phyloP scores from a whole-genome alignment of 2,113 vertebrate genomes.

The Heteronetta atricapilla region DNA sequence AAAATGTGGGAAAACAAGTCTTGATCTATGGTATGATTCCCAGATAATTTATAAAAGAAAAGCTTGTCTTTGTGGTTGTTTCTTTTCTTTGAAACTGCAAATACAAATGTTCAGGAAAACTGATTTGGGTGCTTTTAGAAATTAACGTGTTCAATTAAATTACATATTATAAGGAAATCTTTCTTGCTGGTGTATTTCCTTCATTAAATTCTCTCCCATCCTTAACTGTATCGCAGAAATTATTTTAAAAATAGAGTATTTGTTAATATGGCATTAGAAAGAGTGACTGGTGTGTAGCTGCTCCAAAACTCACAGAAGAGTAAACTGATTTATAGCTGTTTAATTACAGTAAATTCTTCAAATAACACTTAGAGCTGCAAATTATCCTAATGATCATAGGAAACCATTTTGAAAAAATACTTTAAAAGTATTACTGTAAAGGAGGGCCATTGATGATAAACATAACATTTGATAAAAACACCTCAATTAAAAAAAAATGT shows the following conservation, averaged over 20 bases:
- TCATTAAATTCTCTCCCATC: not conserved
- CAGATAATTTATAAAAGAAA: not conserved
- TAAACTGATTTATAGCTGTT: not conserved
- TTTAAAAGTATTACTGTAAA: not conserved
- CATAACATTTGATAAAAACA: not conserved
- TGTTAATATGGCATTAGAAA: no score
- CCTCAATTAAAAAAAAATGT: not conserved
- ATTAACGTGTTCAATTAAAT: not conserved
- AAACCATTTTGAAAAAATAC: not conserved
- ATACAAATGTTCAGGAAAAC: not conserved
- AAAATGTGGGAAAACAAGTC: not conserved
- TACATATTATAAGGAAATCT: not conserved
- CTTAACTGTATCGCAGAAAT: not conserved
- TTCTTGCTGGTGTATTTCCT: not conserved
- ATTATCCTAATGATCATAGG: not conserved
- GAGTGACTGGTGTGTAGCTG: accelerated
- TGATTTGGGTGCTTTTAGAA: not conserved
- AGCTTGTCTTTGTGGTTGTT: not conserved
- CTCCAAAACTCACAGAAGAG: not conserved
- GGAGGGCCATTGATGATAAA: not conserved
- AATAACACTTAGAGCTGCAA: not conserved
- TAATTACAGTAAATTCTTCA: not conserved
- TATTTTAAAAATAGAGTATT: not conserved
- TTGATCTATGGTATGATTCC: not conserved
- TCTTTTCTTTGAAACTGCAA: not conserved